phyloP scores from a whole-genome alignment of 2,797 vertebrate species.

The Poeciliopsis infans region DNA sequence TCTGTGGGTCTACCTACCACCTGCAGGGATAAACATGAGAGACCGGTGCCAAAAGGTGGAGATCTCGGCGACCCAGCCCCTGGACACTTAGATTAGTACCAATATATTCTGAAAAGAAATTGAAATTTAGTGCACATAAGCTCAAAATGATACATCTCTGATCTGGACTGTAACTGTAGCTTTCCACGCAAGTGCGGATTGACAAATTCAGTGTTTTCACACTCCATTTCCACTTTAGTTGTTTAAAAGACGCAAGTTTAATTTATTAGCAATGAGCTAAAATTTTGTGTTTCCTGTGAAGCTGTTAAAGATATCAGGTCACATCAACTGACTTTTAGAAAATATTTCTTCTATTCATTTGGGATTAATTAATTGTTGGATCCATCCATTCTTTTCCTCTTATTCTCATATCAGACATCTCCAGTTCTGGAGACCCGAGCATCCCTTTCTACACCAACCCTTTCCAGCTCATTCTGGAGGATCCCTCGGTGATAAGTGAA shows the following conservation, averaged over 20 bases:
- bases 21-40: too few species aligned
- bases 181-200: not conserved
- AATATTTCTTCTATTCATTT: not conserved
- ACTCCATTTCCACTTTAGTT: not conserved
- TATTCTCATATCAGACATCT: not conserved
- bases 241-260: not conserved
- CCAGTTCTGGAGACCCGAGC: not conserved
- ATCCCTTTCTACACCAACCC: not conserved
- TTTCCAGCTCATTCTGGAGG: conserved; percentile 40
- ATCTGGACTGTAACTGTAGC: not conserved
- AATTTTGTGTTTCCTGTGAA: not conserved
- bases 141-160: not conserved
- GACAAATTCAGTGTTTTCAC: not conserved
- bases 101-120: not conserved
- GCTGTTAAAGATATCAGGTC: not conserved
- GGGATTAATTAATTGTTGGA: not conserved
- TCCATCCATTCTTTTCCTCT: not conserved
- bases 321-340: not conserved
- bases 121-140: not conserved
- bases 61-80: too few species aligned
- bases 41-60: too few species aligned
- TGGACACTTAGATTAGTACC: too few species aligned
- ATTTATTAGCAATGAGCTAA: not conserved
- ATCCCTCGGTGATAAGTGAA: not conserved
- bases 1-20: too few species aligned